phyloP scores from a whole-genome alignment of 2,888 invertebrate species.

The Dendrolimus pini region DNA sequence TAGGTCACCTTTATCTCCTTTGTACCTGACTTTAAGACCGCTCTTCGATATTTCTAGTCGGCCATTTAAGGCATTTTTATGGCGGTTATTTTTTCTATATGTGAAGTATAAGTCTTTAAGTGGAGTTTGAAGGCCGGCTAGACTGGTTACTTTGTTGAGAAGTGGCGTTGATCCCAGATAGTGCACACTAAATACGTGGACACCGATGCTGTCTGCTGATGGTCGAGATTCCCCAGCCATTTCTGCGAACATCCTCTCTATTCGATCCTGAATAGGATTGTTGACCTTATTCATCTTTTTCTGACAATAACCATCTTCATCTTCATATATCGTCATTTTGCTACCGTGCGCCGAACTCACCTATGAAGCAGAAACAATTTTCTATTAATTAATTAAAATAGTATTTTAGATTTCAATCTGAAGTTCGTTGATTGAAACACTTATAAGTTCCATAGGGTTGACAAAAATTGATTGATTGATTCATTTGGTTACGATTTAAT shows the following conservation, averaged over 20 bases:
- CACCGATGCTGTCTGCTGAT: slow-evolving; percentile 71
- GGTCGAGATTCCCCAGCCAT: slow-evolving; percentile 76
- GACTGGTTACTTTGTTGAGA: slow-evolving; percentile 86
- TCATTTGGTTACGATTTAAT: no score
- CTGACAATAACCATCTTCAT: slow-evolving; percentile 59
- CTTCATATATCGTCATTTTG: slow-evolving; percentile 53
- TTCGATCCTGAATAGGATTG: slow-evolving; percentile 89
- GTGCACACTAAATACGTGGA: slow-evolving; percentile 82
- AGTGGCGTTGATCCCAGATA: slow-evolving; percentile 89
- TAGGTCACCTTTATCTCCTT: slow-evolving; percentile 78
- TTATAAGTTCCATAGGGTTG: no score
- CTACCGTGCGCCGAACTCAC: slow-evolving; percentile 46
- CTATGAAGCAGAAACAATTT: slow-evolving; percentile 27
- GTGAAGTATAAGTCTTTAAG: slow-evolving; percentile 83
- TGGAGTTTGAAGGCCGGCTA: slow-evolving; percentile 89
- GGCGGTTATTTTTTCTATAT: slow-evolving; percentile 72
- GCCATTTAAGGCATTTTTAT: slow-evolving; percentile 75
- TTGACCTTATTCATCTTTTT: slow-evolving; percentile 53
- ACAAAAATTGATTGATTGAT: no score
- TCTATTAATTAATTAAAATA: no score
- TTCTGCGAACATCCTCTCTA: slow-evolving; percentile 90
- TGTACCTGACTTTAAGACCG: slow-evolving; percentile 84
- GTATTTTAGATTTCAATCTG: no score
- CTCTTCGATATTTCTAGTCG: slow-evolving; percentile 80
- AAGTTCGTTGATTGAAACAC: no score